Base-by-base conservation (phyloP, 1,140 invertebrate species). In the Neodiprion pinetum region DNA sequence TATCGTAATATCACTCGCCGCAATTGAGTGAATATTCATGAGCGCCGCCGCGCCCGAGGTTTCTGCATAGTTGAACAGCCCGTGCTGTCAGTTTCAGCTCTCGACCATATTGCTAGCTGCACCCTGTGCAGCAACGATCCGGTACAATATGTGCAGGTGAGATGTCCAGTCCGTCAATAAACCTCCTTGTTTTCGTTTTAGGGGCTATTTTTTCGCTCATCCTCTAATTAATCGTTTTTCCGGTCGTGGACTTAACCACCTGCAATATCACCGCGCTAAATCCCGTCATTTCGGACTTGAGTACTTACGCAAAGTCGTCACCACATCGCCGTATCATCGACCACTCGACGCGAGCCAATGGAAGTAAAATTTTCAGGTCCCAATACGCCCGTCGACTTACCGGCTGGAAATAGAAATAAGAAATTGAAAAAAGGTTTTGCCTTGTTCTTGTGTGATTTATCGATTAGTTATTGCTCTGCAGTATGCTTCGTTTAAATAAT, bases 321-420 rank as follows among this genome's bases (percentile, higher is more conserved):
- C 53, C 53, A 61, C 5, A 14, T 61, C 53, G 53, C 28, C 28
- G 28, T 61, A 14, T 61, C 53, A 0, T 12, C 28, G n/a, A 5
- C 7, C 9, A 12, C 53, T 61, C 53, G 53, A 61, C n/a, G 1
- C 11, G 53, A 61, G 8, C n/a, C 53, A 12, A 9, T 61, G 53
- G n/a, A 61, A 40, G 28, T 5, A 40, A 40, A 40, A 40, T 40
- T 40, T 1, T 40, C 28, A 40, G 5, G 28, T 40, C 28, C 28
- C 28, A 40, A 40, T 40, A 40, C 5, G 28, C 28, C 28, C 28
- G 28, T 40, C 28, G 17, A 73, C 72, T 73, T 73, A 73, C 72
- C 72, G 72, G 72, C 72, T 73, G 65, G 48, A 73, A 73, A 61
- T 61, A 72, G 14, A 72, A 72, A 61, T 14, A 73, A 67, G 3